Evolutionary conservation across 37 sponge, comb jelly and placozoan species (phyloP).

Genomic region (Corticium candelabrum): DNA sequence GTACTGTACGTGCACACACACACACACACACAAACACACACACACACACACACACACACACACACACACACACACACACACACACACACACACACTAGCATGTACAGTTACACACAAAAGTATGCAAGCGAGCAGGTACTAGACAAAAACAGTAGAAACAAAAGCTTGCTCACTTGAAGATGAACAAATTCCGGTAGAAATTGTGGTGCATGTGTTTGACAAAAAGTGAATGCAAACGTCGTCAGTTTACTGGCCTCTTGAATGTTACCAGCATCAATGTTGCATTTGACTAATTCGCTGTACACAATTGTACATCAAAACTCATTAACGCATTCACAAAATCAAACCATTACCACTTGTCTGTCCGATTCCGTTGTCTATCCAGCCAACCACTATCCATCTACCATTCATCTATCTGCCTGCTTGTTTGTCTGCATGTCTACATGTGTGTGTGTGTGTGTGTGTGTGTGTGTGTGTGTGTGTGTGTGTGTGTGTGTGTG

Average conservation of each 20-base stretch:
- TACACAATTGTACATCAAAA: not conserved
- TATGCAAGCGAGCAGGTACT: too few relatives aligned
- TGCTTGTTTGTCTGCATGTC: not conserved
- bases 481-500: constrained; percentile 11
- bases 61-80: constrained; percentile 2
- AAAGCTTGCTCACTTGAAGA: not conserved
- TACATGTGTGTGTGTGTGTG: not conserved
- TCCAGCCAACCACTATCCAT: not conserved
- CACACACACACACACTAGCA: not conserved
- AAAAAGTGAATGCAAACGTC: not conserved
- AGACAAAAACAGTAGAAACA: too few relatives aligned
- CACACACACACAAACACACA: not conserved
- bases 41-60: constrained; percentile 5
- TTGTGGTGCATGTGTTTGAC: not conserved
- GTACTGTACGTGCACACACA: not conserved
- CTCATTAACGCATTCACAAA: too few relatives aligned
- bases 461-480: constrained; percentile 17
- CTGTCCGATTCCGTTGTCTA: not conserved
- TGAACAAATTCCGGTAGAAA: not conserved
- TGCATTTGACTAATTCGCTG: not conserved
- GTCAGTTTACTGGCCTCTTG: not conserved
- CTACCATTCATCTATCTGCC: not conserved
- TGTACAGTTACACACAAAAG: not conserved
- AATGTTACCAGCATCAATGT: not conserved
- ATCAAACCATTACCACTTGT: too few relatives aligned